Evolutionary conservation across 37 sponge, comb jelly and placozoan genomes (phyloP).

Genomic region (Theonella swinhoei): DNA sequence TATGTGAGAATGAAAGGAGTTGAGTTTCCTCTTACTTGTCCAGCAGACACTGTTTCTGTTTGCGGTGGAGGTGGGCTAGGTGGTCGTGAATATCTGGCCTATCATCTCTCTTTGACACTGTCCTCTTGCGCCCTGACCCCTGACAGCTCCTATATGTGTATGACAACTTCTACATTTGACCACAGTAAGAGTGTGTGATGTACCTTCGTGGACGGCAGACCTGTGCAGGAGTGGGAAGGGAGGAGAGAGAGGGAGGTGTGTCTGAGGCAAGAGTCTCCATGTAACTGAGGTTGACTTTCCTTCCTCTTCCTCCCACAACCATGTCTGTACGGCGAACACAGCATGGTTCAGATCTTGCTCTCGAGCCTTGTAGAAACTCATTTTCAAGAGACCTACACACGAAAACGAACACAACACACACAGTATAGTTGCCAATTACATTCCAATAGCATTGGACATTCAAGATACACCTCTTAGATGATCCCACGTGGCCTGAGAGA

Average conservation of each 20-base stretch:
- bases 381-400: too few relatives aligned
- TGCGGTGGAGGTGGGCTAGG: conserved; percentile 37
- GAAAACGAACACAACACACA: too few relatives aligned
- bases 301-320: neutral
- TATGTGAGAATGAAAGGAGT: too few relatives aligned
- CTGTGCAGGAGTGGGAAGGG: neutral
- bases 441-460: too few relatives aligned
- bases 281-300: neutral
- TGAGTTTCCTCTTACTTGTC: too few relatives aligned
- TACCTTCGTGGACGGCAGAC: neutral
- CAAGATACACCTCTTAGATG: too few relatives aligned
- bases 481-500: too few relatives aligned
- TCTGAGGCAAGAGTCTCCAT: neutral
- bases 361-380: neutral
- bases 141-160: neutral
- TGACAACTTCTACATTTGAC: neutral
- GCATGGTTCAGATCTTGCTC: neutral
- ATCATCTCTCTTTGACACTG: neutral
- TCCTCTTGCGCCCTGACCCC: neutral
- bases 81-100: conserved; percentile 27
- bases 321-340: neutral
- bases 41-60: conserved; percentile 30
- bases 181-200: neutral
- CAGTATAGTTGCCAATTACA: neutral
- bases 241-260: neutral